Conservation (phyloP, 2,888 invertebrate species). For the Drosophila aldrichi region DNA sequence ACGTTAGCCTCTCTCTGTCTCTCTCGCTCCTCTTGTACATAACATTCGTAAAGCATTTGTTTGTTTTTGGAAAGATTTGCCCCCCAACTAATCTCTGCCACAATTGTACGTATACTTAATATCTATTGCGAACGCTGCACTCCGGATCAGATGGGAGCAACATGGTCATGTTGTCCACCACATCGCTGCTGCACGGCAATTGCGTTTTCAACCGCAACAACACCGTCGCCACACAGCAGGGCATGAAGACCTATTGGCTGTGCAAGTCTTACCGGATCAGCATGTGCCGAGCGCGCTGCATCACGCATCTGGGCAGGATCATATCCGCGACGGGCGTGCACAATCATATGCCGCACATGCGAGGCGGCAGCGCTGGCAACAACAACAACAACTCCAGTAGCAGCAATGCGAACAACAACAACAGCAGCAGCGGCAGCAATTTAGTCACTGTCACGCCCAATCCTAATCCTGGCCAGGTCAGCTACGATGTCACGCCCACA, state of each 20-base stretch:
- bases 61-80: constrained; percentile 43
- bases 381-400: neutral
- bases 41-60: constrained; percentile 53
- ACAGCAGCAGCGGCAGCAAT: constrained; percentile 6
- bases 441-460: constrained; percentile 47
- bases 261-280: constrained; percentile 85
- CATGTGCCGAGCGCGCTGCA: constrained; percentile 85
- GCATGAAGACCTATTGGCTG: constrained; percentile 86
- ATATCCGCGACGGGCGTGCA: constrained; percentile 85
- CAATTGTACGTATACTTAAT: constrained; percentile 67
- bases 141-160: constrained; percentile 82
- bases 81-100: constrained; percentile 75
- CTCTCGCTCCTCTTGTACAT: constrained; percentile 56
- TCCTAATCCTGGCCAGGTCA: constrained; percentile 49
- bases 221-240: constrained; percentile 86
- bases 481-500: constrained; percentile 47
- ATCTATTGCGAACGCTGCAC: constrained; percentile 58
- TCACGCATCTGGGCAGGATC: constrained; percentile 85
- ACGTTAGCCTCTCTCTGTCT: constrained; percentile 2
- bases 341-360: constrained; percentile 85
- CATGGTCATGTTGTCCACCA: constrained; percentile 85
- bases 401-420: constrained; percentile 9
- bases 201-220: constrained; percentile 86
- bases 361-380: constrained; percentile 48
- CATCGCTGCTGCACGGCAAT: constrained; percentile 85